Evolutionary conservation across 2,113 vertebrate species (phyloP).

Genomic region (Myrmophylax atrothorax): DNA sequence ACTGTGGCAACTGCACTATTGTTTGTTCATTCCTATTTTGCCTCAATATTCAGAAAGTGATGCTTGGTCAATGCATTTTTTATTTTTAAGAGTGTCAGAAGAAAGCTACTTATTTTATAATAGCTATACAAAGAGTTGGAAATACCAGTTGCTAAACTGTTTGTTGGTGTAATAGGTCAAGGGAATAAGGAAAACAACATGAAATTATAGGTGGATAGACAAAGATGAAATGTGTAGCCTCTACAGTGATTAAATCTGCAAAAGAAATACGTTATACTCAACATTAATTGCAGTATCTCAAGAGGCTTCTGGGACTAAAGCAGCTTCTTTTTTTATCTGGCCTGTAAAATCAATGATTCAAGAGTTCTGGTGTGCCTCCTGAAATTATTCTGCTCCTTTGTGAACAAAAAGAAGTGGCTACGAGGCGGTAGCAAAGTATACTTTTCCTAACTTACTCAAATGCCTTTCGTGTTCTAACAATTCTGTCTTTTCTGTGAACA

Average conservation of each 20-base stretch:
- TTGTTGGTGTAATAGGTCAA: not conserved
- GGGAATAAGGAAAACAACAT: not conserved
- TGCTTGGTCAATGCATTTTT: not conserved
- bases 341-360: conserved; percentile 43
- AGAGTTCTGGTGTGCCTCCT: conserved; percentile 52
- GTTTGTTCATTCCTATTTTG: not conserved
- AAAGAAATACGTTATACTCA: conserved; percentile 34
- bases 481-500: not conserved
- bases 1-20: not conserved
- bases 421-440: not conserved
- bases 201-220: not conserved
- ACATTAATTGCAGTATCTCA: conserved; percentile 62
- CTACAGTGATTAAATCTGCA: conserved; percentile 53
- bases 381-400: conserved; percentile 41
- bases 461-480: not conserved
- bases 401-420: conserved; percentile 33
- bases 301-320: conserved; percentile 53
- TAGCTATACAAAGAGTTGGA: not conserved
- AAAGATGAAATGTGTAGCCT: not conserved
- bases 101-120: not conserved
- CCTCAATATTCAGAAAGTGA: not conserved
- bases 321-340: conserved; percentile 48
- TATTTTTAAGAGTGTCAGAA: not conserved
- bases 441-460: conserved; percentile 17
- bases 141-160: not conserved